phyloP scores from a whole-genome alignment of 2,113 vertebrate genomes.

The Antechinus flavipes region DNA sequence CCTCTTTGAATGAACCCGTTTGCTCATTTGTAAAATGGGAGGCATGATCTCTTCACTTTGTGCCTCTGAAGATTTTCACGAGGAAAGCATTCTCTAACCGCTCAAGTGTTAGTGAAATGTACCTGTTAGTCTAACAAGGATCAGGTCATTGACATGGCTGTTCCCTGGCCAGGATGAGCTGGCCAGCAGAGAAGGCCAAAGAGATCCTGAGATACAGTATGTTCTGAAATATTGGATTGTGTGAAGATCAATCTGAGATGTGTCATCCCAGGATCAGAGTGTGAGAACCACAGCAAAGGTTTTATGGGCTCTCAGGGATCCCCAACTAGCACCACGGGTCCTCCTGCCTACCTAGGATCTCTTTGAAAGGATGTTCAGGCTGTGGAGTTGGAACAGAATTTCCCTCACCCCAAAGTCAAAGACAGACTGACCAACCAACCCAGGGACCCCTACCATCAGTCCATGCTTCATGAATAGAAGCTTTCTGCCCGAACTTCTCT shows the following conservation, averaged over 20 bases:
- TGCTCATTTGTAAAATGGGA: not conserved
- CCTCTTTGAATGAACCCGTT: too few relatives aligned
- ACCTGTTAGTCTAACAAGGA: not conserved
- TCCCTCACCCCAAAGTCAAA: not conserved
- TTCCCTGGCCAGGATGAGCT: not conserved
- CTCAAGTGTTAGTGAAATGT: not conserved
- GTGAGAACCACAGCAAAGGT: not conserved
- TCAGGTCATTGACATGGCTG: not conserved
- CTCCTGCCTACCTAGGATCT: too few relatives aligned
- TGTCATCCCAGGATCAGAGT: not conserved
- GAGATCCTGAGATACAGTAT: not conserved
- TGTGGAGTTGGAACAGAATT: not conserved
- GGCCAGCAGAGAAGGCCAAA: not conserved
- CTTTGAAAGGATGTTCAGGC: not conserved
- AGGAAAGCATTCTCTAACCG: not conserved
- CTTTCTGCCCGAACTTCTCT: slow-evolving; percentile 96
- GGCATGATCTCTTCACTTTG: not conserved
- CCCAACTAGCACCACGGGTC: too few relatives aligned
- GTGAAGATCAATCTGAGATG: not conserved
- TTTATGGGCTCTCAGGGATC: too few relatives aligned
- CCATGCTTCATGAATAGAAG: slow-evolving; percentile 95
- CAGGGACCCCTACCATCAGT: slow-evolving; percentile 85
- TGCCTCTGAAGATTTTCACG: not conserved
- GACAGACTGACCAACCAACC: not conserved
- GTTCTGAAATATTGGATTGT: not conserved